These are phyloP conservation scores for Manacus vitellinus DNA, from an alignment of 2,113 vertebrate species.

Conservation along the genomic window DNA sequence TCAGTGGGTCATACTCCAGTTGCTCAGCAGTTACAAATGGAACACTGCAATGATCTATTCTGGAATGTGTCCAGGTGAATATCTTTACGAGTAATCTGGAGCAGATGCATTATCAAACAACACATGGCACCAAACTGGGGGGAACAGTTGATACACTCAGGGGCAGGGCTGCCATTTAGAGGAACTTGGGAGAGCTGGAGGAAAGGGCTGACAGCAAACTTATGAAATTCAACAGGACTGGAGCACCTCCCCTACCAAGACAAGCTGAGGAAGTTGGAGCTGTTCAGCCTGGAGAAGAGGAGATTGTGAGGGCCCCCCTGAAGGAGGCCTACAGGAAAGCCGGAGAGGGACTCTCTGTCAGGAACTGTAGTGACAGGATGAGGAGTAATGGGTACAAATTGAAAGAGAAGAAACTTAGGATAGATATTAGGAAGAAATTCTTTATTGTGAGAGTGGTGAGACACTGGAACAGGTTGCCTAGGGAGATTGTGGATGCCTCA, in stretches of 20 bases:
- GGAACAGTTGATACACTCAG: accelerated
- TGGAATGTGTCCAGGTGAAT: neutral
- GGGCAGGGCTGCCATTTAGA: neutral
- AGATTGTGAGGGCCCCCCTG: neutral
- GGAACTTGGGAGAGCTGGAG: neutral
- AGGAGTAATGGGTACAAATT: neutral
- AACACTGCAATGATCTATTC: neutral
- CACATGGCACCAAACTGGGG: neutral
- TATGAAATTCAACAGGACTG: neutral
- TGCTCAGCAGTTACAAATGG: neutral
- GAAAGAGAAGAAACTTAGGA: neutral
- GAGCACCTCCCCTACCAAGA: neutral
- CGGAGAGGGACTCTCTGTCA: no score
- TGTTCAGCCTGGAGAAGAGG: neutral
- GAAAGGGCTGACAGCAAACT: neutral
- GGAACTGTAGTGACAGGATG: neutral
- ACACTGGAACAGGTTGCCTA: no score
- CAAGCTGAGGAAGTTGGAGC: neutral
- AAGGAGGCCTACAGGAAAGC: neutral
- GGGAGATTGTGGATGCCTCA: no score
- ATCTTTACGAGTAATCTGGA: neutral
- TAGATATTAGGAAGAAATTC: no score
- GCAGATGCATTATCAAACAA: neutral
- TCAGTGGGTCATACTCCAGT: neutral
- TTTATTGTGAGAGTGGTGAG: no score